Percentiles rank a stretch among this genome's conserved stretches.
phyloP scores from a whole-genome alignment of 2,797 vertebrate genomes.

The Acrossocheilus fasciatus region DNA sequence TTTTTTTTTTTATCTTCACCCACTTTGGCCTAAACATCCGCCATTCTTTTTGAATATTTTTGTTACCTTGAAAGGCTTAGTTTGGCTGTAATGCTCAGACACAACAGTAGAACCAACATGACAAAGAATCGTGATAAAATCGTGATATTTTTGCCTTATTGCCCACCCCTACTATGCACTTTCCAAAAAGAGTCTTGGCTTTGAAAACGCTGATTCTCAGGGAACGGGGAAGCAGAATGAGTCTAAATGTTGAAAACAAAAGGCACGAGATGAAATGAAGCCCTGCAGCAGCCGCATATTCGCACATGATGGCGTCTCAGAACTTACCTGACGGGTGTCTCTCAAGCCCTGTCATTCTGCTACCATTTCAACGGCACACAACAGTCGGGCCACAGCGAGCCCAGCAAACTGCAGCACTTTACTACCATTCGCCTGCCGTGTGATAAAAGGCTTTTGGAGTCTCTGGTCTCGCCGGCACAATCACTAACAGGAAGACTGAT shows the following conservation, averaged over 20 bases:
- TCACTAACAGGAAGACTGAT: conserved; percentile 30
- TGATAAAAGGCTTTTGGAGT: conserved; percentile 73
- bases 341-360: conserved; percentile 61
- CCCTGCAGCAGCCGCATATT: conserved; percentile 68
- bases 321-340: conserved; percentile 67
- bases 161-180: too few species aligned
- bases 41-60: too few species aligned
- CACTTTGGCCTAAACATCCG: too few species aligned
- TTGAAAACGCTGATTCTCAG: not conserved
- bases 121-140: too few species aligned
- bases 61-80: too few species aligned
- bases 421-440: conserved; percentile 79
- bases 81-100: too few species aligned
- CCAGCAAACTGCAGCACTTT: conserved; percentile 80
- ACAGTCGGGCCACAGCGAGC: conserved; percentile 77
- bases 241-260: not conserved
- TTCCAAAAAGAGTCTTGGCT: not conserved
- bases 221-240: not conserved
- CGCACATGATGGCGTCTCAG: conserved; percentile 59
- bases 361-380: conserved; percentile 81
- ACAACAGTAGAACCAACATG: too few species aligned
- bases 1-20: too few species aligned
- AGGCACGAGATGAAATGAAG: conserved; percentile 44
- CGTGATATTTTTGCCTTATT: too few species aligned
- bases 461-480: conserved; percentile 10